Base-by-base conservation (phyloP, 2,113 vertebrate species). In the Willisornis vidua region DNA sequence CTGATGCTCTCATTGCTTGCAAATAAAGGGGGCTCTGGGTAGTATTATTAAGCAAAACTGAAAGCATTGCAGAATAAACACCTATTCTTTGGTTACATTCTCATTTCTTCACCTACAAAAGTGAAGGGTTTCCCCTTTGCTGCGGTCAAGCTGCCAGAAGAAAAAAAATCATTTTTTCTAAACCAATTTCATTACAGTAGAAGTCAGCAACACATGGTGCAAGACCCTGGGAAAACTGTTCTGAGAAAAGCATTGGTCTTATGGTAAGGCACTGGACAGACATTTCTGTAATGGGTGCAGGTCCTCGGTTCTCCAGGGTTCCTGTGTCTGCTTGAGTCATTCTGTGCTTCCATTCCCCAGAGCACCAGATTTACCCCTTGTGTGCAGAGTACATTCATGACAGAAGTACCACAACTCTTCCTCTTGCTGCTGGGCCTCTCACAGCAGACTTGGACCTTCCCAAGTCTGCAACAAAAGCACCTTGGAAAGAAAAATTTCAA, bases 11-110 rank as follows among this genome's bases (percentile, higher is more conserved):
- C 78, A 46, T 46, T 66, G 67, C 74, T 76, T 83, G 54, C 37
- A 85, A 65, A 37, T 78, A 39, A 78, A 75, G 24, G 19, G 2
- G 31, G 31, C 11, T 57, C 19, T 9, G 22, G 24, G 58, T 73
- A 74, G 75, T 19, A 63, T 73, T 87, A 68, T 80, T 62, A 94
- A 88, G 67, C 67, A 94, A 94, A 88, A 92, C 79, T 62, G 63
- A 93, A 88, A 94, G 43, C 43, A 35, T 62, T 84, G 28, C 63
- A 73, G 31, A 73, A 70, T 58, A 62, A 90, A 83, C 55, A 90
- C 22, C 28, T 68, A 19, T 87, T 94, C 22, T 79, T 41, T 80
- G 31, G 22, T 93, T 82, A 84, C 22, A 31, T 65, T 85, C 66
- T 93, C 85, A 80, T 88, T 91, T 95, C 85, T 94, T 89, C 70